Evolutionary conservation across 2,888 invertebrate genomes (phyloP).

Genomic region (Adineta ricciae): DNA sequence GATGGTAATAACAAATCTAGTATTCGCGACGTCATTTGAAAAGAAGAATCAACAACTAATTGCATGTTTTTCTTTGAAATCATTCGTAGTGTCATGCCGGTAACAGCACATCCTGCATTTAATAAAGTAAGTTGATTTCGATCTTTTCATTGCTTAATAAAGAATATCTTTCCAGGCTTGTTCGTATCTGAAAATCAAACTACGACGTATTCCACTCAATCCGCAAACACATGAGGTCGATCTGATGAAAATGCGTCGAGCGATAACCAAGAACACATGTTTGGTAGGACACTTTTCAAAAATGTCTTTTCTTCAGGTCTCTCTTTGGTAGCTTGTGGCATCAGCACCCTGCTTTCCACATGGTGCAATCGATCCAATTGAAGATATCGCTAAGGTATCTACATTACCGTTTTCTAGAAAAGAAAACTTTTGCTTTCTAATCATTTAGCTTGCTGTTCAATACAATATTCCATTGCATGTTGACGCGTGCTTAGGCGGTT

Average conservation of each 20-base stretch:
- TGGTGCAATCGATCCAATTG: conserved; percentile 85
- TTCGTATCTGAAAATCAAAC: conserved; percentile 63
- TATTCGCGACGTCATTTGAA: neutral
- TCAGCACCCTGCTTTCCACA: conserved; percentile 93
- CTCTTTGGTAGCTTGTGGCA: conserved; percentile 78
- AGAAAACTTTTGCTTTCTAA: neutral
- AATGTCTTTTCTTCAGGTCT: neutral
- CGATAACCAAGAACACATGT: conserved; percentile 75
- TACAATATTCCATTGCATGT: conserved; percentile 88
- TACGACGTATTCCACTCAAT: conserved; percentile 68
- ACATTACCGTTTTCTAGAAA: neutral
- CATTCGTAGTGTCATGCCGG: conserved; percentile 62
- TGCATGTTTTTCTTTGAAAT: neutral
- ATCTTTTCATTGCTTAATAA: conserved; percentile 20
- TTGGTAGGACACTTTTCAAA: conserved; percentile 53
- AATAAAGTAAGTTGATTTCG: conserved; percentile 64
- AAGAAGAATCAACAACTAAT: neutral
- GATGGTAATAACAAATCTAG: neutral
- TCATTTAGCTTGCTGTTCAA: conserved; percentile 50
- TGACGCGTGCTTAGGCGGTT: conserved; percentile 92
- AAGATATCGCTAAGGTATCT: conserved; percentile 64
- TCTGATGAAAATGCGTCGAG: conserved; percentile 64
- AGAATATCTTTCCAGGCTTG: conserved; percentile 47
- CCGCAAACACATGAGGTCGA: conserved; percentile 66
- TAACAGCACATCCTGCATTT: conserved; percentile 87